A percentile compares a stretch with the other conserved stretches of the same genome.
phyloP scores from a whole-genome alignment of 2,113 vertebrate species.

The Willisornis vidua region DNA sequence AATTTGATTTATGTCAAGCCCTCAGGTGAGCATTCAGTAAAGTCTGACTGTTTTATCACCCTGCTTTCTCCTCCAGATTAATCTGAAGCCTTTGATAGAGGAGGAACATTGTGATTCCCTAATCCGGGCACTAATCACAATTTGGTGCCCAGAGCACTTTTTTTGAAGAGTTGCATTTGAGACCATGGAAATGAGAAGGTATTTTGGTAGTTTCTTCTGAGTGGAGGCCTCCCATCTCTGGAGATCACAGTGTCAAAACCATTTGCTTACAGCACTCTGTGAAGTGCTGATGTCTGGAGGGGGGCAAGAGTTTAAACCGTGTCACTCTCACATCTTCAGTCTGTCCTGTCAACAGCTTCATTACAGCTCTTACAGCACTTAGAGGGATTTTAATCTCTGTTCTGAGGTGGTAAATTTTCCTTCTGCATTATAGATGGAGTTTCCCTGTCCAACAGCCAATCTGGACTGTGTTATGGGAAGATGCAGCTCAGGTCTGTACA shows the following conservation, averaged over 20 bases:
- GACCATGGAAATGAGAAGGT: background rate
- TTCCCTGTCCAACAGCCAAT: background rate
- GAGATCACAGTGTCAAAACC: background rate
- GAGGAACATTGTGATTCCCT: background rate
- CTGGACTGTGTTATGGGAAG: background rate
- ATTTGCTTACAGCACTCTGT: background rate
- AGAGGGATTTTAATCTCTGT: background rate
- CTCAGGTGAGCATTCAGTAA: background rate
- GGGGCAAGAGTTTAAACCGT: background rate
- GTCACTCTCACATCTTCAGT: background rate
- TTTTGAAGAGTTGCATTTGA: background rate
- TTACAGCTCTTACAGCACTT: background rate
- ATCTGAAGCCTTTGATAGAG: background rate
- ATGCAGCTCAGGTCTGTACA: background rate
- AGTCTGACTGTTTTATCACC: background rate
- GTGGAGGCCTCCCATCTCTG: background rate
- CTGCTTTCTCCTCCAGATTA: background rate
- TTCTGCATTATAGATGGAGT: rapidly evolving
- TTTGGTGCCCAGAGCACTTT: background rate
- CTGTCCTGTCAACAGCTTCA: background rate
- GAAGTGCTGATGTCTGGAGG: background rate
- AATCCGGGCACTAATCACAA: background rate
- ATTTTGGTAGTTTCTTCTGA: background rate
- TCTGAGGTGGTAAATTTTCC: background rate
- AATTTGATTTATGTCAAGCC: background rate